Conservation (phyloP, 2,888 invertebrate species). For the Julus scanicus region DNA sequence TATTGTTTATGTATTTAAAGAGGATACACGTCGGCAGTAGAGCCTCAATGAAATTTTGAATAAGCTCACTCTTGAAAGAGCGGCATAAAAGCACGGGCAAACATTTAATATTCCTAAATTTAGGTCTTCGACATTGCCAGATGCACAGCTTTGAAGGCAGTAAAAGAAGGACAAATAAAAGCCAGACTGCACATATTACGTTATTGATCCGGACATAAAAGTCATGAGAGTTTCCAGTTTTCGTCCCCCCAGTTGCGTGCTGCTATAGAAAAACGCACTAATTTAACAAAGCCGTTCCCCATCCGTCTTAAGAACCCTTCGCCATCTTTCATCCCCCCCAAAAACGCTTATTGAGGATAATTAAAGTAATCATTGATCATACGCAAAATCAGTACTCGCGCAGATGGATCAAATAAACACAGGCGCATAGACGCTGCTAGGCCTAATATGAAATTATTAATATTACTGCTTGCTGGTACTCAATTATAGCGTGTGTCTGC, state of each 20-base stretch:
- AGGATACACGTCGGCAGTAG: background rate
- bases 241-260: background rate
- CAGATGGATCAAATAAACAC: constrained; percentile 1
- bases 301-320: background rate
- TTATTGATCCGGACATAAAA: constrained; percentile 11
- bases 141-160: constrained; percentile 19
- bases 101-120: constrained; percentile 11
- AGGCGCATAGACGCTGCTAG: background rate
- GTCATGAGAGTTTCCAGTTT: constrained; percentile 2
- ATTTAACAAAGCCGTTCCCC: background rate
- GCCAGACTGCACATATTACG: constrained; percentile 19
- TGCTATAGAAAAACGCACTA: background rate
- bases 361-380: constrained; percentile 19
- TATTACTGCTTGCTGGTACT: background rate
- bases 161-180: constrained; percentile 19
- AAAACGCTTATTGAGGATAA: background rate
- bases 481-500: constrained; percentile 8
- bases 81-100: background rate
- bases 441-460: constrained; percentile 19
- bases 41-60: background rate
- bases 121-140: constrained; percentile 19
- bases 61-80: background rate
- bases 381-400: background rate
- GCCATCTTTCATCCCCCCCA: background rate
- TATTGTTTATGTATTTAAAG: background rate